These are phyloP conservation scores for Aleiodes alternator DNA, from an alignment of 2,888 invertebrate species.

Conservation along the genomic window DNA sequence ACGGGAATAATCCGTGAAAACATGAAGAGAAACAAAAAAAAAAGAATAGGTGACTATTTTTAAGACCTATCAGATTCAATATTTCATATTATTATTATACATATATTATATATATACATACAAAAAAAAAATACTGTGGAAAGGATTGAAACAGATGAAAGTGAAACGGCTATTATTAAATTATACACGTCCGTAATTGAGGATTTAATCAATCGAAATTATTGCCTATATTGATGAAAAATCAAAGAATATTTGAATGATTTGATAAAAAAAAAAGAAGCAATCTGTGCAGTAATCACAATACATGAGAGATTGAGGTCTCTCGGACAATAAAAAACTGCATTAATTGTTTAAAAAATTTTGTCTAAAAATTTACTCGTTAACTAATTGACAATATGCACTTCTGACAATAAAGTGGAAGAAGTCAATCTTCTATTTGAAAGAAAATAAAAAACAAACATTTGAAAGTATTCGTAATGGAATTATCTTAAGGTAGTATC, in stretches of 20 bases:
- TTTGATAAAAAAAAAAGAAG: slow-evolving; percentile 2
- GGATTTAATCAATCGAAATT: slow-evolving; percentile 31
- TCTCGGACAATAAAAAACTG: slow-evolving; percentile 35
- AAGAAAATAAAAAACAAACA: not conserved
- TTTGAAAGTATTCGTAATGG: too few relatives aligned
- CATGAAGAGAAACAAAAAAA: slow-evolving; percentile 42
- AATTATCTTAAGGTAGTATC: too few relatives aligned
- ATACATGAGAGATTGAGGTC: slow-evolving; percentile 27
- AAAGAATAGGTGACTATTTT: slow-evolving; percentile 64
- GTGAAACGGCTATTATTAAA: slow-evolving; percentile 30
- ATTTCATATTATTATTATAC: slow-evolving; percentile 68
- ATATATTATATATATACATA: slow-evolving; percentile 56
- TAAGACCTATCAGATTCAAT: slow-evolving; percentile 72
- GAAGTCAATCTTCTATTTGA: not conserved
- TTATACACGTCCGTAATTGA: slow-evolving; percentile 43
- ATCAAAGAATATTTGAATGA: slow-evolving; percentile 27
- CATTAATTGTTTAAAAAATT: slow-evolving; percentile 4
- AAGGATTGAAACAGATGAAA: slow-evolving; percentile 12
- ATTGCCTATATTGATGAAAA: slow-evolving; percentile 26
- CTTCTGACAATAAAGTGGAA: slow-evolving; percentile 43
- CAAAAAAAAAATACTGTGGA: slow-evolving; percentile 39
- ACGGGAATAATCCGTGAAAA: slow-evolving; percentile 8
- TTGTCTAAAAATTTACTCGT: slow-evolving; percentile 10
- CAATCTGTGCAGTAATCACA: slow-evolving; percentile 9
- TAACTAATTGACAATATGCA: slow-evolving; percentile 39